phyloP scores from a whole-genome alignment of 2,888 invertebrate species.

The Ethmia dodecea region DNA sequence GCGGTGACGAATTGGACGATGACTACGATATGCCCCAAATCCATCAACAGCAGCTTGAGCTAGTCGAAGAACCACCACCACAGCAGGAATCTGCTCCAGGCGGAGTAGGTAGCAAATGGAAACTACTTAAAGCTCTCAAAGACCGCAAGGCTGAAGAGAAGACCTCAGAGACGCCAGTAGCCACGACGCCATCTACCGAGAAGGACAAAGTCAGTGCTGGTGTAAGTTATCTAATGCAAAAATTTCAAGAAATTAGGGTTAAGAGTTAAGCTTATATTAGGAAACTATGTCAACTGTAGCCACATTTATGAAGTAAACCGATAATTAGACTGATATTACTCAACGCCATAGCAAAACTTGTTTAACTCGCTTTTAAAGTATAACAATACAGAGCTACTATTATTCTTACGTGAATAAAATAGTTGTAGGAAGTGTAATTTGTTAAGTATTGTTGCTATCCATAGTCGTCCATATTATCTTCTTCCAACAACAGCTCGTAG shows the following conservation, averaged over 20 bases:
- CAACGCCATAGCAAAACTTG: slow-evolving; percentile 36
- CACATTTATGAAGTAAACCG: slow-evolving; percentile 28
- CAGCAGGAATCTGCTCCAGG: slow-evolving; percentile 67
- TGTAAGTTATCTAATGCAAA: slow-evolving; percentile 80
- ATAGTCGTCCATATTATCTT: slow-evolving; percentile 35
- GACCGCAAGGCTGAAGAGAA: slow-evolving; percentile 94
- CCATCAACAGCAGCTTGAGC: slow-evolving; percentile 40
- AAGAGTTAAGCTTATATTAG: slow-evolving; percentile 64
- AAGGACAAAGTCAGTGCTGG: slow-evolving; percentile 85
- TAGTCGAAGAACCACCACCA: slow-evolving; percentile 45
- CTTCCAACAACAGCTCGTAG: slow-evolving; percentile 15
- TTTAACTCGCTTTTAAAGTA: slow-evolving; percentile 43
- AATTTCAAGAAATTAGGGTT: slow-evolving; percentile 82
- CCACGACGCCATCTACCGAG: slow-evolving; percentile 77
- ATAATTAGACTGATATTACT: slow-evolving; percentile 50
- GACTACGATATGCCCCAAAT: slow-evolving; percentile 78
- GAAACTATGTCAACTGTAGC: slow-evolving; percentile 22
- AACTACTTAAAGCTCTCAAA: slow-evolving; percentile 91
- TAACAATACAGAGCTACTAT: slow-evolving; percentile 21
- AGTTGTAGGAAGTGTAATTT: slow-evolving; percentile 30
- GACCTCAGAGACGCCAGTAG: slow-evolving; percentile 81
- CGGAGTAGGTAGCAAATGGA: slow-evolving; percentile 90
- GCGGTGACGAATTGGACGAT: slow-evolving; percentile 84
- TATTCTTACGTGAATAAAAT: slow-evolving; percentile 23
- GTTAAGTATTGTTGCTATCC: slow-evolving; percentile 18